Conservation (phyloP, 2,113 vertebrate genomes). For the Pipa parva region DNA sequence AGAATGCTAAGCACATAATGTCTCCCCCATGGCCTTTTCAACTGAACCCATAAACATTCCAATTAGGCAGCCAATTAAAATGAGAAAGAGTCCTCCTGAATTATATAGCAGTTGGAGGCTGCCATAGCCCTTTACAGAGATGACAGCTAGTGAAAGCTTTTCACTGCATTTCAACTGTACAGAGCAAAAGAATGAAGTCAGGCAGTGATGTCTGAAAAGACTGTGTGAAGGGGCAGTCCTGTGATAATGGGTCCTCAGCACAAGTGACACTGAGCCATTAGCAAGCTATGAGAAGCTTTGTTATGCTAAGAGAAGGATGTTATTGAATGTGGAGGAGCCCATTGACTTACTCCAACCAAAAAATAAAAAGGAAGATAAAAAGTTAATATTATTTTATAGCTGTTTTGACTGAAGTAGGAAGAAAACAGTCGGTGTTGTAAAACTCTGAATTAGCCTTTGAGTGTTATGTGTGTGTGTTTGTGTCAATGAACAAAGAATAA, state of each 20-base stretch:
- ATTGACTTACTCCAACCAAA: slow-evolving; percentile 54
- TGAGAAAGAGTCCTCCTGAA: slow-evolving; percentile 75
- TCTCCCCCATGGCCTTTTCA: slow-evolving; percentile 72
- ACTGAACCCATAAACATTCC: slow-evolving; percentile 89
- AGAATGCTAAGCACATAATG: slow-evolving; percentile 73
- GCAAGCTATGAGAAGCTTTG: slow-evolving; percentile 59
- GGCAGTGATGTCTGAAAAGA: slow-evolving; percentile 59
- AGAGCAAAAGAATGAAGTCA: slow-evolving; percentile 63
- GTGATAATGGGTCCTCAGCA: slow-evolving; percentile 56
- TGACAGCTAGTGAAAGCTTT: slow-evolving; percentile 71
- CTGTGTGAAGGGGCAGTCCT: slow-evolving; percentile 59
- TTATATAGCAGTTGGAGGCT: slow-evolving; percentile 70
- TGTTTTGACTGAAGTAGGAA: slow-evolving; percentile 46
- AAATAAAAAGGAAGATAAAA: slow-evolving; percentile 41
- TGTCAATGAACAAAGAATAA: not conserved
- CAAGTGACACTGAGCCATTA: slow-evolving; percentile 57
- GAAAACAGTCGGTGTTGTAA: slow-evolving; percentile 51
- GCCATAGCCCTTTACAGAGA: slow-evolving; percentile 59
- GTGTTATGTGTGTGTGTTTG: not conserved
- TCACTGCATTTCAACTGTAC: slow-evolving; percentile 69
- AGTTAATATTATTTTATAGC: slow-evolving; percentile 55
- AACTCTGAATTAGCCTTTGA: slow-evolving; percentile 53
- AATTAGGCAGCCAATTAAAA: slow-evolving; percentile 97
- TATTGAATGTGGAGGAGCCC: slow-evolving; percentile 55
- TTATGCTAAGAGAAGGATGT: slow-evolving; percentile 61